phyloP scores from a whole-genome alignment of 2,797 vertebrate genomes.

The Aldrovandia affinis region DNA sequence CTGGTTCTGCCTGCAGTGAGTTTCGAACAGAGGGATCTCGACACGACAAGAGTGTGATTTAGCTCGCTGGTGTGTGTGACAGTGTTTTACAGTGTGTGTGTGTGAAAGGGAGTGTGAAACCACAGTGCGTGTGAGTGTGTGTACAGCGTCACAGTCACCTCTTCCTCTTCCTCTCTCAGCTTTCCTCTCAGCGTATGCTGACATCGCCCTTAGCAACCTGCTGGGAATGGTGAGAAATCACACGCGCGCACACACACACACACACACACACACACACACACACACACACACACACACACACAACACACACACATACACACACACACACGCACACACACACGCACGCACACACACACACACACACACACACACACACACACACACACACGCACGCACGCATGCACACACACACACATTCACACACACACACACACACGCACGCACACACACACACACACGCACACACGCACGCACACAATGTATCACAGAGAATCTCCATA shows the following conservation, averaged over 20 bases:
- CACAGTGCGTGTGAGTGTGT: no score
- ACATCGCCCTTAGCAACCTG: conserved; percentile 73
- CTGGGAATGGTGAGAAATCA: conserved; percentile 67
- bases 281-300: no score
- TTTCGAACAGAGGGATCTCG: no score
- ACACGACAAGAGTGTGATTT: no score
- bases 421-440: neutral
- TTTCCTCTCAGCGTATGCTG: conserved; percentile 69
- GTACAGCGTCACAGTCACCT: no score
- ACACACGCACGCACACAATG: neutral
- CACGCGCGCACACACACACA: conserved; percentile 14
- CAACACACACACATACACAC: no score
- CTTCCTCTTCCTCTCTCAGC: conserved; percentile 50
- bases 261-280: neutral
- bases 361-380: neutral
- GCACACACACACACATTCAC: neutral
- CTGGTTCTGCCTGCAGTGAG: no score
- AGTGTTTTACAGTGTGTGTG: no score
- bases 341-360: neutral
- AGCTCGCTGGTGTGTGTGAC: no score
- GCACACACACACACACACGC: neutral
- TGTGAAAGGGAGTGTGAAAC: no score
- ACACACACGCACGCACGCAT: neutral
- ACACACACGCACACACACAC: neutral
- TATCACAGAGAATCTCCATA: no score